Percentiles rank a stretch among this genome's conserved stretches.
Conservation (phyloP, 1,140 invertebrate genomes). For the Leucophenga varia region DNA sequence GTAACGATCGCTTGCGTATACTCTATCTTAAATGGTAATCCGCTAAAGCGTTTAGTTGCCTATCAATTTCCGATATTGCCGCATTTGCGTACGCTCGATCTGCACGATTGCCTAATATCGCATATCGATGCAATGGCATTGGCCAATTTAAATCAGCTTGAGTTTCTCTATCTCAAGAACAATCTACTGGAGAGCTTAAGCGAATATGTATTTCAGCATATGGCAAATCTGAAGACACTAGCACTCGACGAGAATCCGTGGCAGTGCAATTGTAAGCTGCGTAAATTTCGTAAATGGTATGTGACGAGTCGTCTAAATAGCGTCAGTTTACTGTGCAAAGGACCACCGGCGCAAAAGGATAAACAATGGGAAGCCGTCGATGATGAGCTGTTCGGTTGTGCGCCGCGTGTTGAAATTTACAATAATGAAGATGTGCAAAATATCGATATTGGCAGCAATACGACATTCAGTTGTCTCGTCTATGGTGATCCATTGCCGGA, state of each 20-base stretch:
- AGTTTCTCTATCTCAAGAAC: slow-evolving; percentile 69
- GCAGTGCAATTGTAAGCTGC: slow-evolving; percentile 83
- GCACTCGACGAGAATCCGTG: slow-evolving; percentile 84
- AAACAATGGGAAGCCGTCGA: slow-evolving; percentile 69
- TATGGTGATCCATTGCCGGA: slow-evolving; percentile 81
- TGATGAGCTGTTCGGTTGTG: slow-evolving; percentile 72
- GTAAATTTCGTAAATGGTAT: slow-evolving; percentile 80
- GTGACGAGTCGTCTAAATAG: slow-evolving; percentile 68
- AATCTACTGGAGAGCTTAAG: slow-evolving; percentile 70
- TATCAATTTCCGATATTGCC: slow-evolving; percentile 72
- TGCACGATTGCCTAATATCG: slow-evolving; percentile 75
- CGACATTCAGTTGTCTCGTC: slow-evolving; percentile 77
- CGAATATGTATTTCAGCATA: slow-evolving; percentile 65
- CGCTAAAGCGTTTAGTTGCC: slow-evolving; percentile 63
- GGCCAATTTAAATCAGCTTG: slow-evolving; percentile 65
- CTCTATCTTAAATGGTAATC: slow-evolving; percentile 72
- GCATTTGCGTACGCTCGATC: slow-evolving; percentile 70
- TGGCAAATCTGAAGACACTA: slow-evolving; percentile 73
- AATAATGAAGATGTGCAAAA: slow-evolving; percentile 66
- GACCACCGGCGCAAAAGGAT: slow-evolving; percentile 62
- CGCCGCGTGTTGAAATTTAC: slow-evolving; percentile 64
- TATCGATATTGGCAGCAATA: slow-evolving; percentile 71
- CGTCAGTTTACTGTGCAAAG: slow-evolving; percentile 65
- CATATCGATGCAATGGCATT: slow-evolving; percentile 73
- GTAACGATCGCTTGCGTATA: slow-evolving; percentile 72